Percentiles rank a stretch among this genome's conserved stretches.
Evolutionary conservation across 1,140 invertebrate species (phyloP).

Genomic region (Eumaeus atala): DNA sequence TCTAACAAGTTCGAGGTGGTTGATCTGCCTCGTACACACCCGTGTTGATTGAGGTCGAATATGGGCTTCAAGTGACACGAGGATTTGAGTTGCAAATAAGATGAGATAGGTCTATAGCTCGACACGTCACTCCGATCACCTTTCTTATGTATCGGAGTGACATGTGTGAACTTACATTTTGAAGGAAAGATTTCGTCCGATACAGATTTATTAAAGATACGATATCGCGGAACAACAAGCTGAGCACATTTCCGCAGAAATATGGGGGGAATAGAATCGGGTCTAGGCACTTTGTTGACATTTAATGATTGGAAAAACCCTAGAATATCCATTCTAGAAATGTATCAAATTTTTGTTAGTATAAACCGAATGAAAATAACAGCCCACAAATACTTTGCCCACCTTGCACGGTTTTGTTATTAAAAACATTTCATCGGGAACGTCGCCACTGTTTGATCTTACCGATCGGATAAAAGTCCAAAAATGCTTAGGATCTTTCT

Average conservation of each 20-base stretch:
- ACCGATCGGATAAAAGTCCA: slow-evolving; percentile 14
- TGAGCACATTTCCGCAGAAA: slow-evolving; percentile 10
- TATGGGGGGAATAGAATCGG: slow-evolving; percentile 14
- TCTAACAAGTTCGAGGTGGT: too few relatives aligned
- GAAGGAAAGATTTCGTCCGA: too few relatives aligned
- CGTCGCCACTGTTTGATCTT: slow-evolving; percentile 9
- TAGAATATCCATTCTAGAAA: slow-evolving; percentile 11
- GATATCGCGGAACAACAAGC: slow-evolving; percentile 7
- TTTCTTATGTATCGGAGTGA: too few relatives aligned
- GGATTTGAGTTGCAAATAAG: slow-evolving; percentile 13
- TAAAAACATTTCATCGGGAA: slow-evolving; percentile 14
- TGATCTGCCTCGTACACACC: slow-evolving; percentile 9
- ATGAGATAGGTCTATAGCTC: slow-evolving; percentile 15
- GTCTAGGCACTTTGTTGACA: slow-evolving; percentile 12
- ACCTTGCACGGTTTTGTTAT: neutral
- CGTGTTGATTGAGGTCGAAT: slow-evolving; percentile 3
- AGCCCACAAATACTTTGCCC: neutral
- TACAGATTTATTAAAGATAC: slow-evolving; percentile 16
- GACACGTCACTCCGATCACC: too few relatives aligned
- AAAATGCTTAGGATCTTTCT: slow-evolving; percentile 2
- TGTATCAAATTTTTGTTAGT: neutral
- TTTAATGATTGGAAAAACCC: slow-evolving; percentile 3
- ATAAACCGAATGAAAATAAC: slow-evolving; percentile 2
- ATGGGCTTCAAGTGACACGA: slow-evolving; percentile 1
- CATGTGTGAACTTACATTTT: too few relatives aligned